These are phyloP conservation scores for Nesoenas mayeri DNA, from an alignment of 2,113 vertebrate genomes.

Conservation along the genomic window DNA sequence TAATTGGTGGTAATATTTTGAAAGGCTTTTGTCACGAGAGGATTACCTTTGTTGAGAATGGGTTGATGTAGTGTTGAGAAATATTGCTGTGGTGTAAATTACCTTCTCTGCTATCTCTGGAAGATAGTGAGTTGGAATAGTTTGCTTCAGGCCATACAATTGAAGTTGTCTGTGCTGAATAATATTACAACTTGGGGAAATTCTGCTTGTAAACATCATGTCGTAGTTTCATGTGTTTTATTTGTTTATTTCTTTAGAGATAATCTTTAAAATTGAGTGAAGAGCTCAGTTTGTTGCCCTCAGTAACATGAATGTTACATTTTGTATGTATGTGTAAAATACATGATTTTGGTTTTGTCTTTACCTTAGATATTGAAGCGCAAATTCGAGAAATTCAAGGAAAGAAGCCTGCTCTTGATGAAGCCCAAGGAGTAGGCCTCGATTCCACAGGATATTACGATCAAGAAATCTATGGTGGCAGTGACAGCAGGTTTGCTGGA, in stretches of 20 bases:
- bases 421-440: constrained; percentile 93
- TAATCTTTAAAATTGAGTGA: neutral
- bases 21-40: neutral
- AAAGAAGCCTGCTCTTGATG: constrained; percentile 92
- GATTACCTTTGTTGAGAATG: neutral
- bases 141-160: neutral
- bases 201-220: neutral
- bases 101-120: neutral
- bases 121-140: neutral
- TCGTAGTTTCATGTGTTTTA: neutral
- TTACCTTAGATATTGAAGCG: constrained; percentile 92
- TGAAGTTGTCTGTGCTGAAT: neutral
- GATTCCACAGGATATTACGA: constrained; percentile 97
- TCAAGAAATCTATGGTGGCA: constrained; percentile 97
- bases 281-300: neutral
- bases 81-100: neutral
- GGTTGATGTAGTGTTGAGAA: neutral
- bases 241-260: neutral
- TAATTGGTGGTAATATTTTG: neutral
- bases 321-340: neutral
- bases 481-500: constrained; percentile 95
- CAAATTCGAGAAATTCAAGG: constrained; percentile 98
- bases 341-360: neutral
- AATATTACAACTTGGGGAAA: neutral
- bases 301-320: neutral